phyloP scores from a whole-genome alignment of 2,113 vertebrate species.

The Alligator sinensis region DNA sequence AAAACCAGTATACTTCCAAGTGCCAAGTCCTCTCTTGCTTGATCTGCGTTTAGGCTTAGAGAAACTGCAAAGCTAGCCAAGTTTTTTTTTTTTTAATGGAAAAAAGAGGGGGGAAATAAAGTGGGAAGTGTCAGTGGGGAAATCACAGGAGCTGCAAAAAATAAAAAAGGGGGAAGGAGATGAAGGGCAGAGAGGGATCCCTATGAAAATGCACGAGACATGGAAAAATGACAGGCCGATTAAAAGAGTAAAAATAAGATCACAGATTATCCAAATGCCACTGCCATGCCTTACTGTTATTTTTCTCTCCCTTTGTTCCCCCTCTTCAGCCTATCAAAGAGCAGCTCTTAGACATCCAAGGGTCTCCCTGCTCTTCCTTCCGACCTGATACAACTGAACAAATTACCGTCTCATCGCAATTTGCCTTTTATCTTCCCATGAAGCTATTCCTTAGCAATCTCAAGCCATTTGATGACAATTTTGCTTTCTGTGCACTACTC shows the following conservation, averaged over 20 bases:
- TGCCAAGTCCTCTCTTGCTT: neutral
- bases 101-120: fast-evolving
- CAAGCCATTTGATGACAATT: neutral
- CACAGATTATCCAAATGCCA: conserved; percentile 38
- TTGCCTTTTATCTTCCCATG: neutral
- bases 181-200: neutral
- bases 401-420: fast-evolving
- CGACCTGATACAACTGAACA: fast-evolving
- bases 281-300: neutral
- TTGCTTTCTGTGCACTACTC: neutral
- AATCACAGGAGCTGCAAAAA: conserved; percentile 21
- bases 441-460: neutral
- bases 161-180: neutral
- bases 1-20: neutral
- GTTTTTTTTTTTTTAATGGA: neutral
- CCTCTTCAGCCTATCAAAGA: neutral
- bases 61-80: neutral
- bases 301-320: neutral
- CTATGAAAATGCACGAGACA: conserved; percentile 65
- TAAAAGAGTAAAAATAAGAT: conserved; percentile 26
- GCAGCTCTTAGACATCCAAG: neutral
- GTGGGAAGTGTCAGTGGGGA: neutral
- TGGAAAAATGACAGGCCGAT: conserved; percentile 59
- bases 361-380: neutral
- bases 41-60: conserved; percentile 13